These are phyloP conservation scores for Lepidurus couesii DNA, from an alignment of 1,140 invertebrate genomes.

Conservation along the genomic window DNA sequence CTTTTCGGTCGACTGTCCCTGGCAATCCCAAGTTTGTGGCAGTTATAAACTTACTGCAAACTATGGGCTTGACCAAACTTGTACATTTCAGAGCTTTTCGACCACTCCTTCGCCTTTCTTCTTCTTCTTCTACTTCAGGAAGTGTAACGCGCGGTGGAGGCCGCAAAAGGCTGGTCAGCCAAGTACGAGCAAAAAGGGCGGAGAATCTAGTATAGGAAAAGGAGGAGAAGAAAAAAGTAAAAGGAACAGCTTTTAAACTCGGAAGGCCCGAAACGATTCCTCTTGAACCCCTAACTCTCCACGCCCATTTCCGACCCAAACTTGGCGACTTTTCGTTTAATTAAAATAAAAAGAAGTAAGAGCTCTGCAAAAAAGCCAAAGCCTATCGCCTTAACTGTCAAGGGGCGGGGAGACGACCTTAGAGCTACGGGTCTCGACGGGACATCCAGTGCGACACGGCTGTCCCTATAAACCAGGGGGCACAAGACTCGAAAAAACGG, in stretches of 20 bases:
- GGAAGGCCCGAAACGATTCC: background rate
- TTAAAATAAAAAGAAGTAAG: conserved; percentile 16
- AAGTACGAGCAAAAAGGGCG: background rate
- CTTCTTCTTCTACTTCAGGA: too few species aligned
- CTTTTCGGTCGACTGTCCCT: background rate
- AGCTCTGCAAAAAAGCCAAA: background rate
- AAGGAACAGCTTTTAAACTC: background rate
- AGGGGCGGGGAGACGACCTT: background rate
- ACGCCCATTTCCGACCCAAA: conserved; percentile 2
- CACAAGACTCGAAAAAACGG: background rate
- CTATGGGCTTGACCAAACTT: conserved; percentile 13
- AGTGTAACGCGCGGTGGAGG: too few species aligned
- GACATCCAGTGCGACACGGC: background rate
- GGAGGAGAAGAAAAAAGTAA: background rate
- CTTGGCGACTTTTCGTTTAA: background rate
- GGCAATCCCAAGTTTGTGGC: background rate
- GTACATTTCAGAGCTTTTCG: background rate
- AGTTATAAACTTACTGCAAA: conserved; percentile 10
- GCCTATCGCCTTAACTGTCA: conserved; percentile 5
- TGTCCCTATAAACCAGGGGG: background rate
- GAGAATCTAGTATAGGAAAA: background rate
- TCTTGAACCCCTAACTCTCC: background rate
- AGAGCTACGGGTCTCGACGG: conserved; percentile 13
- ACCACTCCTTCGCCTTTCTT: too few species aligned
- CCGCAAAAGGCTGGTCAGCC: background rate